Evolutionary conservation across 2,797 vertebrate genomes (phyloP).

Genomic region (Aeoliscus strigatus): DNA sequence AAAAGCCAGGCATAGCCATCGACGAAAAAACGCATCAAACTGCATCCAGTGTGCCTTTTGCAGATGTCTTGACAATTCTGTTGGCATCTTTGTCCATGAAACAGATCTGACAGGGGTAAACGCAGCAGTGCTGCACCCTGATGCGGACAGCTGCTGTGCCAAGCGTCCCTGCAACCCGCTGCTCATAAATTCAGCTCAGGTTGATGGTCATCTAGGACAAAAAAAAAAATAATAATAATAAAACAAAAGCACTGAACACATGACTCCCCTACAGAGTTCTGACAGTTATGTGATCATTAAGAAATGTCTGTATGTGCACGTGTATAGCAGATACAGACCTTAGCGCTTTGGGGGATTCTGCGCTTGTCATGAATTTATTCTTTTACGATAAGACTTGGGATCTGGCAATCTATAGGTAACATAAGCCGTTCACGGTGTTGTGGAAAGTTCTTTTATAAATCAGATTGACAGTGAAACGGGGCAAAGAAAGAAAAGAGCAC

Average conservation of each 20-base stretch:
- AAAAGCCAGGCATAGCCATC: too few species aligned
- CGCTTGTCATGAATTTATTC: too few species aligned
- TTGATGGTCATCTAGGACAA: slow-evolving; percentile 38
- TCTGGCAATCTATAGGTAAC: too few species aligned
- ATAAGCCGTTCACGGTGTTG: too few species aligned
- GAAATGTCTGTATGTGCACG: slow-evolving; percentile 38
- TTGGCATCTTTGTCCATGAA: slow-evolving; percentile 9
- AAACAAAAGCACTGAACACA: slow-evolving; percentile 4
- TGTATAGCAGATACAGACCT: too few species aligned
- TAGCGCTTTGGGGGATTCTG: too few species aligned
- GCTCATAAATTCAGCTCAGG: slow-evolving; percentile 60
- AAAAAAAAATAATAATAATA: slow-evolving; percentile 1
- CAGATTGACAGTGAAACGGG: too few species aligned
- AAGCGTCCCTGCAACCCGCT: slow-evolving; percentile 35
- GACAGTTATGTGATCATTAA: slow-evolving; percentile 47
- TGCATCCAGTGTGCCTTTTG: slow-evolving; percentile 4
- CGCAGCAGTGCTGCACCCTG: slow-evolving; percentile 20
- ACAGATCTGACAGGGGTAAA: slow-evolving; percentile 27
- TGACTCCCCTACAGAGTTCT: slow-evolving; percentile 24
- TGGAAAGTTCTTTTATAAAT: too few species aligned
- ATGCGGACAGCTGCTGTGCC: slow-evolving; percentile 45
- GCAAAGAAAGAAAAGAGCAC: not conserved
- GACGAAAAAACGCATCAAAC: not conserved
- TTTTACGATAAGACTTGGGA: too few species aligned
- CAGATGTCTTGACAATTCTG: slow-evolving; percentile 17